These are phyloP conservation scores for Cyanoderma ruficeps DNA, from an alignment of 2,113 vertebrate species.

Conservation along the genomic window DNA sequence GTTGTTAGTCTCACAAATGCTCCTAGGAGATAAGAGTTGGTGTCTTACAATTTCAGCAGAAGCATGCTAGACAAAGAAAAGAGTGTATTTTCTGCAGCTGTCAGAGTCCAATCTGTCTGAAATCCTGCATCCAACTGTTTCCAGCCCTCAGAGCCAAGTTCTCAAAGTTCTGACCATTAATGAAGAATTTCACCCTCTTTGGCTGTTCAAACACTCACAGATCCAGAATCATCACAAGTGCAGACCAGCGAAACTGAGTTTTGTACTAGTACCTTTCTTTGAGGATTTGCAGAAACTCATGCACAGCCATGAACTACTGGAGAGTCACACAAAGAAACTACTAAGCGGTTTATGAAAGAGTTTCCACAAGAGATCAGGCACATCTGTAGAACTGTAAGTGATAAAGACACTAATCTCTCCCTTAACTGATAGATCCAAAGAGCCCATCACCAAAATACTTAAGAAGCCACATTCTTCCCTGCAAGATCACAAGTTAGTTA, in stretches of 20 bases:
- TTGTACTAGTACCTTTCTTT: rapidly evolving
- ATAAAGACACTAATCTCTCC: neutral
- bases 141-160: neutral
- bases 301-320: neutral
- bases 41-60: neutral
- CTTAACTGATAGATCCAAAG: neutral
- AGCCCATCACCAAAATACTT: neutral
- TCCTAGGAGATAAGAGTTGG: neutral
- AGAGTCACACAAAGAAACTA: neutral
- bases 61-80: neutral
- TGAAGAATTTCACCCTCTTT: neutral
- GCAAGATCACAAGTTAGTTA: neutral
- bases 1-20: neutral
- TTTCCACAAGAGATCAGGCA: neutral
- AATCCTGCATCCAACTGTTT: neutral
- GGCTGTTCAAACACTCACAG: neutral
- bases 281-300: neutral
- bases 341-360: neutral
- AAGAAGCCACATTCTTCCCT: neutral
- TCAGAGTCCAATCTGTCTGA: neutral
- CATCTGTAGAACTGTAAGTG: neutral
- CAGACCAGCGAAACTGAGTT: neutral
- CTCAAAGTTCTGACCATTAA: neutral
- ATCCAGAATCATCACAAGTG: neutral
- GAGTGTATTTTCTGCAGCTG: neutral